Evolutionary conservation across 2,888 invertebrate genomes (phyloP).

Genomic region (Synergus itoensis): DNA sequence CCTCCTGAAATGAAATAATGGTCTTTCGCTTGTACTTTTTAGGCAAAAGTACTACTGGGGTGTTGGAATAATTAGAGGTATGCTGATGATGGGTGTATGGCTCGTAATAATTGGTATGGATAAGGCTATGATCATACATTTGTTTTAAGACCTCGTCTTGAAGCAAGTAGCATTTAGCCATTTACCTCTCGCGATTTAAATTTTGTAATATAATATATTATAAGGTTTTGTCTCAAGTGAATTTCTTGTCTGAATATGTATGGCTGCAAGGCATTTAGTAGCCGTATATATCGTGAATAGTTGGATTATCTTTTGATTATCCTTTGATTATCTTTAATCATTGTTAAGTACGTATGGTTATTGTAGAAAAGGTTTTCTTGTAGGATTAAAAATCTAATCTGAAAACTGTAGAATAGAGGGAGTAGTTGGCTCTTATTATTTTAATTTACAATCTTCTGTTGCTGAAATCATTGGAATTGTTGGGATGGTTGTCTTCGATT

Average conservation of each 20-base stretch:
- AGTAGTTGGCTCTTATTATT: too few relatives aligned
- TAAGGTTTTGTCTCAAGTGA: background rate
- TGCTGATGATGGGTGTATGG: background rate
- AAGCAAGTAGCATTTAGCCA: background rate
- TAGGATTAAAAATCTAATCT: background rate
- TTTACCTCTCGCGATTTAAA: background rate
- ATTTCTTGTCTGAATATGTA: background rate
- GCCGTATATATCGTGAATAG: background rate
- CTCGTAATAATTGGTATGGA: background rate
- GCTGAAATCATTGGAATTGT: too few relatives aligned
- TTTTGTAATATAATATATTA: background rate
- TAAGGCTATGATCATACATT: background rate
- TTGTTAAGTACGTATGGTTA: background rate
- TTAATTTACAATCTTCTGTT: too few relatives aligned
- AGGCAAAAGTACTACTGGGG: background rate
- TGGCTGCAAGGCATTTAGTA: background rate
- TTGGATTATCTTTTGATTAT: background rate
- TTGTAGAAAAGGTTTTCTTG: background rate
- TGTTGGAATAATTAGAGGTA: slow-evolving; percentile 24
- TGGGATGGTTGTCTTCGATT: too few relatives aligned
- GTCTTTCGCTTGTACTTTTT: slow-evolving; percentile 4
- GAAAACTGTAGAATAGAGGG: background rate
- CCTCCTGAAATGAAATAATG: slow-evolving; percentile 13
- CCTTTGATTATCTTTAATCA: too few relatives aligned
- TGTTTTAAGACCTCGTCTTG: background rate